phyloP scores from a whole-genome alignment of 2,797 vertebrate genomes.

The Semotilus atromaculatus region DNA sequence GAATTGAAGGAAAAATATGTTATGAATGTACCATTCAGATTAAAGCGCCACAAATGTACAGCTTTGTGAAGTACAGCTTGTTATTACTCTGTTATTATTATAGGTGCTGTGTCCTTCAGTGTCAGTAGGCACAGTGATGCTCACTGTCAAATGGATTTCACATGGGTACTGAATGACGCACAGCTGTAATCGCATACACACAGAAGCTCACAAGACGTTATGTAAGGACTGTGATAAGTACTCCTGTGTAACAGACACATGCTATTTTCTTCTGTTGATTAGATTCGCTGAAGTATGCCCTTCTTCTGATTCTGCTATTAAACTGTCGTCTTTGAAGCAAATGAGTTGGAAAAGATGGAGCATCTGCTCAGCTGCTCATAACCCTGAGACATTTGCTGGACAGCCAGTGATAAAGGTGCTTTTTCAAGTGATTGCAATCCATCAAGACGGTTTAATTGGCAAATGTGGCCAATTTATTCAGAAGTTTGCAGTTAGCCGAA shows the following conservation, averaged over 20 bases:
- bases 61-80: neutral
- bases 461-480: slow-evolving; percentile 20
- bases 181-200: neutral
- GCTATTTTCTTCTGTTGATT: slow-evolving; percentile 5
- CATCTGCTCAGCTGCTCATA: slow-evolving; percentile 53
- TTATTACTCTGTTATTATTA: neutral
- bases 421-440: slow-evolving; percentile 46
- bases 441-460: slow-evolving; percentile 30
- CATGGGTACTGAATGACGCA: slow-evolving; percentile 1
- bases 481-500: slow-evolving; percentile 22
- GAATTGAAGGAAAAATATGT: neutral
- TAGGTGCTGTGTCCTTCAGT: neutral
- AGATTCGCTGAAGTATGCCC: slow-evolving; percentile 6
- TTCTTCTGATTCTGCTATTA: slow-evolving; percentile 53
- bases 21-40: neutral
- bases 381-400: slow-evolving; percentile 55
- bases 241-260: neutral
- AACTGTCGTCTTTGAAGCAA: slow-evolving; percentile 59
- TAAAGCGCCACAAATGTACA: neutral
- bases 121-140: neutral
- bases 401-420: slow-evolving; percentile 52
- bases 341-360: slow-evolving; percentile 69
- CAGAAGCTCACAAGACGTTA: neutral
- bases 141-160: slow-evolving; percentile 3
- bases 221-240: neutral